phyloP scores from a whole-genome alignment of 2,113 vertebrate species.

The mouse (Mus musculus) region DNA sequence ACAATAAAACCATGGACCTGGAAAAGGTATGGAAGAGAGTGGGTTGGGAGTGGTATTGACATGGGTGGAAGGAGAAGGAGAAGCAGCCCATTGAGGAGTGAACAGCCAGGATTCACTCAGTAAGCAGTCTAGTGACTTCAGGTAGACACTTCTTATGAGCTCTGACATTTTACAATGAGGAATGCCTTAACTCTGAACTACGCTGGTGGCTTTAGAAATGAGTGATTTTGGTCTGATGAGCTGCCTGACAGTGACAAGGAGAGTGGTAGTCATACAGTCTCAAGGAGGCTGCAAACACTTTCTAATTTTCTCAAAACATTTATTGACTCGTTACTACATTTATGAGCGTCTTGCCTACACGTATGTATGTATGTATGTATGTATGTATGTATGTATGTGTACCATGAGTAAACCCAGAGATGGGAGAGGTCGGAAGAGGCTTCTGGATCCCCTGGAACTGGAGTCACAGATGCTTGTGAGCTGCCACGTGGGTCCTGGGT shows the following conservation, averaged over 20 bases:
- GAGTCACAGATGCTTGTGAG: background rate
- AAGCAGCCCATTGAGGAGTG: background rate
- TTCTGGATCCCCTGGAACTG: background rate
- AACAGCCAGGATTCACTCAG: background rate
- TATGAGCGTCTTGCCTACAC: background rate
- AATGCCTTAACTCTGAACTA: background rate
- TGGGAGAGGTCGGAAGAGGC: background rate
- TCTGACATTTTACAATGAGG: background rate
- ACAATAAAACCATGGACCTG: background rate
- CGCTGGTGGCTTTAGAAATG: background rate
- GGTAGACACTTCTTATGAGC: background rate
- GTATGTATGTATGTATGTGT: too few relatives aligned
- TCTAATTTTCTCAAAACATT: background rate
- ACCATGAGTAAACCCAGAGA: background rate
- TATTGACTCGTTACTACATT: background rate
- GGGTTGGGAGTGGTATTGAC: too few relatives aligned
- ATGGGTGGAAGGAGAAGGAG: background rate
- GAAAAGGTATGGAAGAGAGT: background rate
- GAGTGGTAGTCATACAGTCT: background rate
- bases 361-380: too few relatives aligned
- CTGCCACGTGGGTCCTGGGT: background rate
- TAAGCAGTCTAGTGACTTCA: background rate
- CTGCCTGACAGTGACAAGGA: background rate
- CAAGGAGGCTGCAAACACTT: background rate
- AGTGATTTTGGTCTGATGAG: background rate